Evolutionary conservation across 1,140 invertebrate genomes (phyloP).

Genomic region (Sinella curviseta): DNA sequence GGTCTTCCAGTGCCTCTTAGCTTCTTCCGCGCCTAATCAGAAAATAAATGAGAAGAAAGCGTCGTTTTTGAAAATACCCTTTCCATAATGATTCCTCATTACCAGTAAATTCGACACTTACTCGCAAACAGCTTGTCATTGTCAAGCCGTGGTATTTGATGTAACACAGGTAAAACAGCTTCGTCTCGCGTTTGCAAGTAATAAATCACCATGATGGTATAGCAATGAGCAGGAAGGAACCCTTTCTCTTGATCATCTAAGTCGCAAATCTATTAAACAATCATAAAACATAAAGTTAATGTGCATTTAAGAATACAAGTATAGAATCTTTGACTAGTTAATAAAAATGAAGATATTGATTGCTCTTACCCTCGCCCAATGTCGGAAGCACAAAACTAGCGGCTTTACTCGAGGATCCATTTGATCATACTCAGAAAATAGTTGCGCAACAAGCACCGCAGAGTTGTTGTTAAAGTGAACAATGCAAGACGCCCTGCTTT

Average conservation of each 20-base stretch:
- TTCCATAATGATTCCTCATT: too few species aligned
- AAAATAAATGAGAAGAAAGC: neutral
- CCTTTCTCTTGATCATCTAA: slow-evolving; percentile 45
- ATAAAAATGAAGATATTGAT: neutral
- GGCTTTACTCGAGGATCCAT: slow-evolving; percentile 36
- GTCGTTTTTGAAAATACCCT: too few species aligned
- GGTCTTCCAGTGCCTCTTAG: slow-evolving; percentile 25
- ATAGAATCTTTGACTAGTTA: too few species aligned
- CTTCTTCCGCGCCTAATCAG: slow-evolving; percentile 37
- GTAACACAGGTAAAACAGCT: slow-evolving; percentile 37
- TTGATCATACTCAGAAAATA: slow-evolving; percentile 43
- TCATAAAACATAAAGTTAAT: neutral
- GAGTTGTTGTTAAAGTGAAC: slow-evolving; percentile 40
- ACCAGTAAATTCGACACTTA: too few species aligned
- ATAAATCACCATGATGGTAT: slow-evolving; percentile 39
- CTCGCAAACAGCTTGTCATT: slow-evolving; percentile 27
- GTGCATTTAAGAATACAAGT: too few species aligned
- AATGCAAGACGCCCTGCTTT: slow-evolving; percentile 2
- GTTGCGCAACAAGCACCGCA: slow-evolving; percentile 33
- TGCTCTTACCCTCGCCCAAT: slow-evolving; percentile 39
- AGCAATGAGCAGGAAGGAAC: slow-evolving; percentile 39
- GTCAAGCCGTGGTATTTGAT: slow-evolving; percentile 25
- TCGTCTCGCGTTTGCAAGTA: slow-evolving; percentile 35
- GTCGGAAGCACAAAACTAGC: slow-evolving; percentile 35
- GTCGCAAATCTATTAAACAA: slow-evolving; percentile 33